These are phyloP conservation scores for Echinometra lucunter DNA, from an alignment of 53 echinoderm and acorn worm genomes.

Conservation along the genomic window DNA sequence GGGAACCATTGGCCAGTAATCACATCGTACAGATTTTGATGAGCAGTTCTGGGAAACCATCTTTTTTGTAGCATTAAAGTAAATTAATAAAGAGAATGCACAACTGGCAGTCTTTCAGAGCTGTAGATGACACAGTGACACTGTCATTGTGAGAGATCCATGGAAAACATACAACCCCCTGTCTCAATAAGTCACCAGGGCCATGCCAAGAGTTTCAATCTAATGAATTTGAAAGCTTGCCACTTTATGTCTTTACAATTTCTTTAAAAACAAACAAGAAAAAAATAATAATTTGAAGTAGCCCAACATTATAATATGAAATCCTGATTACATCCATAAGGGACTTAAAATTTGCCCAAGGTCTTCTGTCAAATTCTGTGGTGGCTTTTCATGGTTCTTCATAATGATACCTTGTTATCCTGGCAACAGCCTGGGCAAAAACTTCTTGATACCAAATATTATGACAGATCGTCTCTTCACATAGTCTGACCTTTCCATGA, in stretches of 20 bases:
- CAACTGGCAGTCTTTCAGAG: not conserved
- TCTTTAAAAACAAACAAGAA: not conserved
- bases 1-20: constrained; percentile 28
- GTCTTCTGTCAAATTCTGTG: no score
- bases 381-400: no score
- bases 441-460: no score
- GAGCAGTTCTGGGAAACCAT: not conserved
- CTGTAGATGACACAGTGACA: not conserved
- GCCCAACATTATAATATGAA: no score
- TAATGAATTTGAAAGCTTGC: not conserved
- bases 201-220: not conserved
- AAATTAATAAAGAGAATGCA: not conserved
- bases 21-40: not conserved
- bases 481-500: no score
- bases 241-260: not conserved
- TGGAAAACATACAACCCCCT: not conserved
- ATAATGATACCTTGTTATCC: no score
- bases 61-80: not conserved
- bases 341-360: no score
- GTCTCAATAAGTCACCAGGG: no score
- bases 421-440: no score
- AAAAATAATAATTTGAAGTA: no score
- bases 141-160: not conserved
- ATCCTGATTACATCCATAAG: no score
- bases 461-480: no score